phyloP scores from a whole-genome alignment of 2,113 vertebrate genomes.

The Regulus satrapa region DNA sequence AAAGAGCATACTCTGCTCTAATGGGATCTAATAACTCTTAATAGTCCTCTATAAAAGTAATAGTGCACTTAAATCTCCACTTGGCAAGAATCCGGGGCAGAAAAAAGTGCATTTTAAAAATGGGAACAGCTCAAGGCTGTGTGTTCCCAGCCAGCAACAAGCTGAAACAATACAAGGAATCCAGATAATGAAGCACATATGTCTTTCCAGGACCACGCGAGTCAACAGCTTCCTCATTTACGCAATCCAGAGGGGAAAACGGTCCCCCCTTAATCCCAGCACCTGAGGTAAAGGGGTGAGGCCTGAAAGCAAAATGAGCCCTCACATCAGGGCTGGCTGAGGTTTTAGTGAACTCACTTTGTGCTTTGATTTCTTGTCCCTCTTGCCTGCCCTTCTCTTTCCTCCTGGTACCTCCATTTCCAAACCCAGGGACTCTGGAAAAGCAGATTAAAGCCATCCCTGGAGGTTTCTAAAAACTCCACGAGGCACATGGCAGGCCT shows the following conservation, averaged over 20 bases:
- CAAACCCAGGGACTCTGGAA: neutral
- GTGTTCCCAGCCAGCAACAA: conserved; percentile 59
- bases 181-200: conserved; percentile 64
- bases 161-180: conserved; percentile 70
- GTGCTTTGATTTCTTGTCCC: neutral
- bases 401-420: neutral
- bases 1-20: conserved; percentile 49
- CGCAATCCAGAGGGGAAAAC: neutral
- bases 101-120: conserved; percentile 69
- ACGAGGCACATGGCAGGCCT: neutral
- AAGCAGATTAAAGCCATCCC: conserved; percentile 44
- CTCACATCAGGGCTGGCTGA: neutral
- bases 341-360: neutral
- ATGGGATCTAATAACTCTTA: conserved; percentile 68
- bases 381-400: neutral
- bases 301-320: neutral
- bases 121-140: conserved; percentile 56
- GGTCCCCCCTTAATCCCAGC: neutral
- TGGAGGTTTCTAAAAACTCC: neutral
- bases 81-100: conserved; percentile 55
- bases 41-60: conserved; percentile 64
- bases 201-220: conserved; percentile 33
- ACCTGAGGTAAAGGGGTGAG: conserved; percentile 19
- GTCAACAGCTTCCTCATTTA: conserved; percentile 60
- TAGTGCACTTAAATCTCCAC: conserved; percentile 61